These are phyloP conservation scores for Cephalopholis sonnerati DNA, from an alignment of 2,113 vertebrate species.

Conservation along the genomic window DNA sequence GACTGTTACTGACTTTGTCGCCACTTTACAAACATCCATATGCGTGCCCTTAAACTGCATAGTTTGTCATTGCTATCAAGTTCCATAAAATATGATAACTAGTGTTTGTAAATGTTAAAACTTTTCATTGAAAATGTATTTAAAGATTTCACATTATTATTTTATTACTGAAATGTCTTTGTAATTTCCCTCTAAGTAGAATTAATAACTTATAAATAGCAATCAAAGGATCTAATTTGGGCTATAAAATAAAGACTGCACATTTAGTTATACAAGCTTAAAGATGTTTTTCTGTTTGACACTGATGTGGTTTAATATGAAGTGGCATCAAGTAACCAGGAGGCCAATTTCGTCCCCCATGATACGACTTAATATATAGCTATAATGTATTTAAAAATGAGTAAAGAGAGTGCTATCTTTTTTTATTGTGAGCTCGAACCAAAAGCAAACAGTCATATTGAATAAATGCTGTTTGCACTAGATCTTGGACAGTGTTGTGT, in stretches of 20 bases:
- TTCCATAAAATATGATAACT: background rate
- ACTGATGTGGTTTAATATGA: background rate
- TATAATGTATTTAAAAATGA: slow-evolving; percentile 42
- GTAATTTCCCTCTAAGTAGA: background rate
- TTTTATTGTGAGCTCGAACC: slow-evolving; percentile 51
- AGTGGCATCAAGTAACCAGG: background rate
- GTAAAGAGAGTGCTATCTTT: slow-evolving; percentile 40
- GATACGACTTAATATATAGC: slow-evolving; percentile 40
- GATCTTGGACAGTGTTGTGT: slow-evolving; percentile 63
- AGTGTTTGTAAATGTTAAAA: background rate
- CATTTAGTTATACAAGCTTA: background rate
- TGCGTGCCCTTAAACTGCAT: slow-evolving; percentile 5
- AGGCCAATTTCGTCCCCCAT: slow-evolving; percentile 6
- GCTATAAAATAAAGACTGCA: background rate
- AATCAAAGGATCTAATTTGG: background rate
- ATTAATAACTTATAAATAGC: background rate
- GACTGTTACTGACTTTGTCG: slow-evolving; percentile 65
- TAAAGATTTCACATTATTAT: background rate
- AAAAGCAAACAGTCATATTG: slow-evolving; percentile 62
- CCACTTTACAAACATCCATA: slow-evolving; percentile 25
- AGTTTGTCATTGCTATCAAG: slow-evolving; percentile 17
- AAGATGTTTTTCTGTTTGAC: background rate
- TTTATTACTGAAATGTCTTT: background rate
- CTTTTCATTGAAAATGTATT: background rate
- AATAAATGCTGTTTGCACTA: slow-evolving; percentile 69